Percentiles rank a stretch among this genome's conserved stretches.
These are phyloP conservation scores for Drosophila bocqueti DNA, from an alignment of 1,140 invertebrate genomes.

Conservation along the genomic window DNA sequence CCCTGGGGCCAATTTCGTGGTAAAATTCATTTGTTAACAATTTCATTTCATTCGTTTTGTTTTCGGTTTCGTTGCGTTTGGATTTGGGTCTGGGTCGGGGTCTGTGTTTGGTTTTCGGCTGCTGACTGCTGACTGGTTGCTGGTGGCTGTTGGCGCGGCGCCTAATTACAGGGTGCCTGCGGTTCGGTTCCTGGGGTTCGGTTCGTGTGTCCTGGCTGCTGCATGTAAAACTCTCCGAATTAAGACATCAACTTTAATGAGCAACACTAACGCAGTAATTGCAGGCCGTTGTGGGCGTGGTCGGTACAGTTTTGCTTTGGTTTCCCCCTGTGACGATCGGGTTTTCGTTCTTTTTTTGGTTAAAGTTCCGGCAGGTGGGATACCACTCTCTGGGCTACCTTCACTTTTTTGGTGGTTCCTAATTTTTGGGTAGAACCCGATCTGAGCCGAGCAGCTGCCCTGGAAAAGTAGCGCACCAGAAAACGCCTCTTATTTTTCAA, in stretches of 20 bases:
- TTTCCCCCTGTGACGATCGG: conserved; percentile 55
- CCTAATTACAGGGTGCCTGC: conserved; percentile 79
- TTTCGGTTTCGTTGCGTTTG: conserved; percentile 41
- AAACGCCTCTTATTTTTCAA: conserved; percentile 63
- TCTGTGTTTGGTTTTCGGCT: conserved; percentile 12
- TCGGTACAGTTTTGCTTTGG: conserved; percentile 63
- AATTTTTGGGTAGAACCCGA: conserved; percentile 56
- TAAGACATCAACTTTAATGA: conserved; percentile 83
- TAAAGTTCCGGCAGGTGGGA: conserved; percentile 76
- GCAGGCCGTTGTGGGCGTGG: conserved; percentile 64
- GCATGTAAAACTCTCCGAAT: conserved; percentile 75
- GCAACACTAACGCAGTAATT: conserved; percentile 81
- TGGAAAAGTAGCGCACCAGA: conserved; percentile 74
- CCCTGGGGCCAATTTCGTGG: conserved; percentile 76
- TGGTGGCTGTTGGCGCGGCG: conserved; percentile 57
- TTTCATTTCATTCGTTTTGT: conserved; percentile 70
- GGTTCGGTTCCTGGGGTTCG: conserved; percentile 27
- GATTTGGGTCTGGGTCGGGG: conserved; percentile 21
- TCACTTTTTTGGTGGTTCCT: conserved; percentile 59
- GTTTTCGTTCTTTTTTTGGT: conserved; percentile 29
- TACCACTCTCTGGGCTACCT: conserved; percentile 40
- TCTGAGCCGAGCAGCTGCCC: conserved; percentile 31
- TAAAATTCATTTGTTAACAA: conserved; percentile 83
- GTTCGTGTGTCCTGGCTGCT: conserved; percentile 43
- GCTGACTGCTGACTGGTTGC: neutral